These are phyloP conservation scores for Phenacoccus solenopsis DNA, from an alignment of 1,140 invertebrate genomes.

Conservation along the genomic window DNA sequence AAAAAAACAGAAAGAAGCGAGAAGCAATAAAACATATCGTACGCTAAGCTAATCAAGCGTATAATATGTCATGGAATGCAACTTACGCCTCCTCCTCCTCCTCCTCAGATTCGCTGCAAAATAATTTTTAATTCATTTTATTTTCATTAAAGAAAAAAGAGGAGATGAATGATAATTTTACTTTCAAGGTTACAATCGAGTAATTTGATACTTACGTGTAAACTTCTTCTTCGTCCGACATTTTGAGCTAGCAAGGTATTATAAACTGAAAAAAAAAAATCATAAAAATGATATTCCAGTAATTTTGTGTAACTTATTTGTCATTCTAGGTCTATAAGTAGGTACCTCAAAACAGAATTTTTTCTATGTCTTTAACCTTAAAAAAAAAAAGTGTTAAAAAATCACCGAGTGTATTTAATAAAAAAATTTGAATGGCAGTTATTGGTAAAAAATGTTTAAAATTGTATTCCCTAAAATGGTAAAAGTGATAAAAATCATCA, in stretches of 20 bases:
- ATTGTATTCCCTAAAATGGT: no score
- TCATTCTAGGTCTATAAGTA: background rate
- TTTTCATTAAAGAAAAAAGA: background rate
- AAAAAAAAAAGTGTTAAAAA: background rate
- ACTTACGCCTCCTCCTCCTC: conserved; percentile 30
- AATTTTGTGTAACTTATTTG: background rate
- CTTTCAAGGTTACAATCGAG: background rate
- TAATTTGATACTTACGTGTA: conserved; percentile 21
- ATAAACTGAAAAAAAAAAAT: background rate
- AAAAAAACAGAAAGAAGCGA: no score
- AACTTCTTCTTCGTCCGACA: conserved; percentile 23
- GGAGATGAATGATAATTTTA: background rate
- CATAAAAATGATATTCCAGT: background rate
- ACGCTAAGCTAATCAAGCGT: conserved; percentile 18
- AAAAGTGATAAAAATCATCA: background rate
- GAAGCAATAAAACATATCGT: conserved; percentile 12
- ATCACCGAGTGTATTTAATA: background rate
- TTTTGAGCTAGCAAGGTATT: background rate
- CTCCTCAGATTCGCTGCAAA: conserved; percentile 28
- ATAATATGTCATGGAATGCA: conserved; percentile 9
- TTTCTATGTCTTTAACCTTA: background rate
- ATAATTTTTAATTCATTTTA: conserved; percentile 9
- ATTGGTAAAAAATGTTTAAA: no score
- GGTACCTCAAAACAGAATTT: background rate
- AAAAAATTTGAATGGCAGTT: background rate